Percentiles rank a stretch among this genome's conserved stretches.
Evolutionary conservation across 2,113 vertebrate species (phyloP).

Genomic region (Climacteris rufus): DNA sequence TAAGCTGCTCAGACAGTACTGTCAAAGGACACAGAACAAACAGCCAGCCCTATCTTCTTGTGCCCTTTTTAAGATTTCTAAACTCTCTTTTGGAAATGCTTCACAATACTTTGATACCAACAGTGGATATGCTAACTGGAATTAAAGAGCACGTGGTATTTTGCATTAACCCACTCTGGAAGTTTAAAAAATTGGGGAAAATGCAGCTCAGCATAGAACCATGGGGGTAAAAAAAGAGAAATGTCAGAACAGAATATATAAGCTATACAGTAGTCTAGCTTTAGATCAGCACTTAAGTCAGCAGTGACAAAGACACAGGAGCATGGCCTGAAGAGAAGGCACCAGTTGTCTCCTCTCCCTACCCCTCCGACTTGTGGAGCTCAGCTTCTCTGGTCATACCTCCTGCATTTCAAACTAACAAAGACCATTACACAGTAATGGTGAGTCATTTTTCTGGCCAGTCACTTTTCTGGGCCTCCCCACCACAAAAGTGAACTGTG

Average conservation of each 20-base stretch:
- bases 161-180: not conserved
- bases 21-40: slow-evolving; percentile 47
- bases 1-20: slow-evolving; percentile 44
- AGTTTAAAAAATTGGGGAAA: not conserved
- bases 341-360: not conserved
- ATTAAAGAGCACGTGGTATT: not conserved
- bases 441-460: too few relatives aligned
- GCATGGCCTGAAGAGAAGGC: not conserved
- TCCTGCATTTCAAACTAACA: not conserved
- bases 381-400: not conserved
- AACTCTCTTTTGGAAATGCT: not conserved
- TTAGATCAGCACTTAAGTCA: not conserved
- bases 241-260: not conserved
- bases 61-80: not conserved
- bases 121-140: not conserved
- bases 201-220: not conserved
- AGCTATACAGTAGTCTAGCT: not conserved
- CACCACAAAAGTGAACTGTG: not conserved
- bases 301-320: not conserved
- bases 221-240: fast-evolving
- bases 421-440: too few relatives aligned
- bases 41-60: not conserved
- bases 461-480: too few relatives aligned
- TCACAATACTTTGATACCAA: not conserved
- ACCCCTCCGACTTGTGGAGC: not conserved